Conservation (phyloP, 2,113 vertebrate species). For the Sceloporus tristichus region DNA sequence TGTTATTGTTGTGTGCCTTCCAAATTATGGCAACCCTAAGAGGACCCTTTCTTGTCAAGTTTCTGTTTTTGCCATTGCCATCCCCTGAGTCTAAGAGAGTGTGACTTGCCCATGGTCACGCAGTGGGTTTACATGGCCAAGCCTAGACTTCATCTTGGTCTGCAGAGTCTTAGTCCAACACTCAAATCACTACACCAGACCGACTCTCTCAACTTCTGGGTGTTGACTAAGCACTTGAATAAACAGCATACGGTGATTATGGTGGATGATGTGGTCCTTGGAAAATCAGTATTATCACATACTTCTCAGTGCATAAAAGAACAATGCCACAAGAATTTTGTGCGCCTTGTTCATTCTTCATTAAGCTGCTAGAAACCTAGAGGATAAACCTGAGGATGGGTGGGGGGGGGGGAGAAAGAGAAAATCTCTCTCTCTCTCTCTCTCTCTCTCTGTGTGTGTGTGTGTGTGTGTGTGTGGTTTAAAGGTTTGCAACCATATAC, state of each 20-base stretch:
- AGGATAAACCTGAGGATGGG: neutral
- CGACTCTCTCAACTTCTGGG: neutral
- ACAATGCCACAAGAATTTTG: neutral
- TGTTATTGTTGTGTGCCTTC: too few relatives aligned
- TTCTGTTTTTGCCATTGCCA: too few relatives aligned
- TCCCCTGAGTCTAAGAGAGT: too few relatives aligned
- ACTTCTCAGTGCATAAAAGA: neutral
- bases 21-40: too few relatives aligned
- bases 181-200: too few relatives aligned
- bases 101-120: too few relatives aligned
- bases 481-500: neutral
- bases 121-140: too few relatives aligned
- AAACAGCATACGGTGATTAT: neutral
- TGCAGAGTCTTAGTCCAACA: too few relatives aligned
- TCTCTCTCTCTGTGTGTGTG: neutral
- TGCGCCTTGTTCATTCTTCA: neutral
- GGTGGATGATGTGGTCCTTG: neutral
- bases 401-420: neutral
- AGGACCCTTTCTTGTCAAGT: too few relatives aligned
- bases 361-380: neutral
- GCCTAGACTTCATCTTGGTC: too few relatives aligned
- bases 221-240: neutral
- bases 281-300: neutral
- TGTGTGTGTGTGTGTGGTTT: neutral
- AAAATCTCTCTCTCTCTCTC: constrained; percentile 2